These are phyloP conservation scores for Leptinotarsa lineolata DNA, from an alignment of 1,140 invertebrate species.

Conservation along the genomic window DNA sequence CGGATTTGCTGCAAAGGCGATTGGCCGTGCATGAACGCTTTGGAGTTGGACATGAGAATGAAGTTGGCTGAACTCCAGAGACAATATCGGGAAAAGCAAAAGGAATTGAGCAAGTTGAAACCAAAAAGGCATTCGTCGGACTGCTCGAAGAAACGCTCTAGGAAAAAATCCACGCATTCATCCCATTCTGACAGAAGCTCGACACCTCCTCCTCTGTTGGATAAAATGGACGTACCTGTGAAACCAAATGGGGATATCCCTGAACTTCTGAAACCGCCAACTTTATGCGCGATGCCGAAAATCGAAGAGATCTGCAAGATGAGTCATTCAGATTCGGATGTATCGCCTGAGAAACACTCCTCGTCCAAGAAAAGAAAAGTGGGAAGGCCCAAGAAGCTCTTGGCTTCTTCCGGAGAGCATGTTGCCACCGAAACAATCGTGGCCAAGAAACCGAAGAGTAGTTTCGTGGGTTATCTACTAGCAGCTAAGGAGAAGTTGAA, in stretches of 20 bases:
- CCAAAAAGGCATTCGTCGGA: constrained; percentile 59
- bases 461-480: constrained; percentile 67
- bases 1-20: constrained; percentile 54
- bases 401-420: constrained; percentile 64
- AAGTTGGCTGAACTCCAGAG: constrained; percentile 78
- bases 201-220: constrained; percentile 53
- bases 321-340: constrained; percentile 33
- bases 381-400: constrained; percentile 76
- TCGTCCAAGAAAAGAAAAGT: constrained; percentile 84
- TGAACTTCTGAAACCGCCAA: constrained; percentile 55
- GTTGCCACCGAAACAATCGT: constrained; percentile 77
- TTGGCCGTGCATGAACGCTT: constrained; percentile 69
- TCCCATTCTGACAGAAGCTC: constrained; percentile 43
- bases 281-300: constrained; percentile 42
- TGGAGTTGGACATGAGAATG: constrained; percentile 79
- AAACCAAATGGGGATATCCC: constrained; percentile 36
- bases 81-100: constrained; percentile 81
- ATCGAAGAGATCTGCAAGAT: constrained; percentile 32
- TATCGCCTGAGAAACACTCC: constrained; percentile 53
- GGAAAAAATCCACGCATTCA: constrained; percentile 51
- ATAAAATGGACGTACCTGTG: constrained; percentile 44
- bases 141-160: constrained; percentile 53
- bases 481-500: constrained; percentile 67
- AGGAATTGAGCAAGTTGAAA: constrained; percentile 74
- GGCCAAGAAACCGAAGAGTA: constrained; percentile 74